Conservation (phyloP, 2,113 vertebrate species). For the Forbesichthys papilliferus region DNA sequence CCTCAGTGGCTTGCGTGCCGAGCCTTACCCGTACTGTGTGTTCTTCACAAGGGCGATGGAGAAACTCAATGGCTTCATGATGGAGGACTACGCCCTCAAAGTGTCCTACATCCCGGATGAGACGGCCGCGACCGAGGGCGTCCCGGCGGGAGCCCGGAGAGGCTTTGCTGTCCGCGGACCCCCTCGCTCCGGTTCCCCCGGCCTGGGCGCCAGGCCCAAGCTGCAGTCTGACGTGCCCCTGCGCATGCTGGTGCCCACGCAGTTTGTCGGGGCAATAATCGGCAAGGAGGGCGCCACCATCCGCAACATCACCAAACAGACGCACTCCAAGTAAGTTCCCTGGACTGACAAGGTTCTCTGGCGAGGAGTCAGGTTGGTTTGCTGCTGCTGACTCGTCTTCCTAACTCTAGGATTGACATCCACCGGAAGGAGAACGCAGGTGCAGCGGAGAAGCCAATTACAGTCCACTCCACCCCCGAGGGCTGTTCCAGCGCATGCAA, state of each 20-base stretch:
- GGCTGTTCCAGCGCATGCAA: slow-evolving; percentile 93
- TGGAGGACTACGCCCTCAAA: slow-evolving; percentile 93
- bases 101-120: slow-evolving; percentile 97
- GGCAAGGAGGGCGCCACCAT: slow-evolving; percentile 98
- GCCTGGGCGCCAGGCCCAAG: slow-evolving; percentile 84
- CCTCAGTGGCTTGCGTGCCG: neutral
- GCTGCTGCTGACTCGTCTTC: neutral
- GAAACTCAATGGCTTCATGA: slow-evolving; percentile 93
- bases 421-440: slow-evolving; percentile 98
- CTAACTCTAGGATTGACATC: slow-evolving; percentile 88
- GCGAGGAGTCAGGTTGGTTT: neutral
- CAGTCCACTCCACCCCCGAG: slow-evolving; percentile 95
- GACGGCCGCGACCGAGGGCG: slow-evolving; percentile 75
- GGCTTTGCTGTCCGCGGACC: slow-evolving; percentile 85
- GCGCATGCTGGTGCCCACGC: slow-evolving; percentile 92
- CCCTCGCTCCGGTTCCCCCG: slow-evolving; percentile 86
- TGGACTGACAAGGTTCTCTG: neutral
- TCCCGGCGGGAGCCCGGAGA: slow-evolving; percentile 78
- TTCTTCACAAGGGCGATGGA: slow-evolving; percentile 85
- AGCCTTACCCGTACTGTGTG: neutral
- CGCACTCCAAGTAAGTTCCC: slow-evolving; percentile 90
- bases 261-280: slow-evolving; percentile 97
- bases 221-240: slow-evolving; percentile 90
- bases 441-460: slow-evolving; percentile 96
- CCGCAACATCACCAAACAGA: slow-evolving; percentile 97